Conservation (phyloP, 2,888 invertebrate genomes). For the Caenorhabditis angaria region DNA sequence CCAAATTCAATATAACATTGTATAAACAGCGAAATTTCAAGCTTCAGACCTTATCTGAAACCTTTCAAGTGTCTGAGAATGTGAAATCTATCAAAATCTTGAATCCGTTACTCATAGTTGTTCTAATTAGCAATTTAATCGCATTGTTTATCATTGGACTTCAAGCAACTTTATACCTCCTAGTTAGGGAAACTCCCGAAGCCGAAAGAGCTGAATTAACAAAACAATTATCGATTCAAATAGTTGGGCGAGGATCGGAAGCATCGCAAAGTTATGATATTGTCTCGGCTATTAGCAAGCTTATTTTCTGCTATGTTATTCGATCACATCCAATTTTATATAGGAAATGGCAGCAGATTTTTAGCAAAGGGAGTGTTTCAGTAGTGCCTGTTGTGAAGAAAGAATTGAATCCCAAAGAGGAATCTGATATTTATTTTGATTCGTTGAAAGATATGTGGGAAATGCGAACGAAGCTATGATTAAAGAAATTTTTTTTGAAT, state of each 20-base stretch:
- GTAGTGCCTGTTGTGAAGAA: no score
- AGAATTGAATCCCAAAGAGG: no score
- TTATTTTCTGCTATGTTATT: constrained; percentile 26
- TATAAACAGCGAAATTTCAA: constrained; percentile 27
- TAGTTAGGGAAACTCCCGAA: constrained; percentile 23
- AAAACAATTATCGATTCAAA: constrained; percentile 8
- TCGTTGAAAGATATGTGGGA: no score
- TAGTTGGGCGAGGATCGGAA: constrained; percentile 31
- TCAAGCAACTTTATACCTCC: constrained; percentile 11
- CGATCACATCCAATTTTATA: constrained; percentile 25
- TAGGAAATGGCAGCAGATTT: constrained; percentile 7
- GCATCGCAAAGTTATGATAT: constrained; percentile 32
- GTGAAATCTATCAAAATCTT: constrained; percentile 27
- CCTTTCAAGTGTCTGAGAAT: constrained; percentile 32
- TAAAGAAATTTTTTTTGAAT: no score
- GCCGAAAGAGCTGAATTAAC: constrained; percentile 6
- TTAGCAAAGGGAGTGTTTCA: no score
- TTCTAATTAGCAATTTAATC: constrained; percentile 21
- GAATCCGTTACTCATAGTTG: constrained; percentile 13
- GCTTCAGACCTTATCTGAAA: constrained; percentile 21
- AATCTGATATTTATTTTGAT: no score
- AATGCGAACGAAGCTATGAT: no score
- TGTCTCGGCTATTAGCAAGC: constrained; percentile 18
- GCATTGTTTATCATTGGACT: constrained; percentile 16
- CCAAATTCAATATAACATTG: constrained; percentile 21